Evolutionary conservation across 2,888 invertebrate genomes (phyloP), one percentile per base, ranked within the genome.

Genomic region (Nineta flava): DNA sequence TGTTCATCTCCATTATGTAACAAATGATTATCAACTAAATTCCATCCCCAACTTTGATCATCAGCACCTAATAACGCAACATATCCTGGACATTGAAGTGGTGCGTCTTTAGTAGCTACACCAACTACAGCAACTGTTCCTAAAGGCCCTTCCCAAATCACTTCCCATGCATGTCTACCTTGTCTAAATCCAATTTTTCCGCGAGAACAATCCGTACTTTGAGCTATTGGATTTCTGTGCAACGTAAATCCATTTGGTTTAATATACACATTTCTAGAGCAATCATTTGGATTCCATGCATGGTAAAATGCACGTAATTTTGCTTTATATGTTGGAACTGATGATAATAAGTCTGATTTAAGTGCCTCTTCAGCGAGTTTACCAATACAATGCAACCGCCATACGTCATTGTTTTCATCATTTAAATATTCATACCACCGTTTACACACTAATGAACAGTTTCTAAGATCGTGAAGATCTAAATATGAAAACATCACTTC

Each of bases 21-120:
- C 57, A 97, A 77, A 70, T 90, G 84, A 73, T 96, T 97, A 71
- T 97, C 96, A 47, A 97, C 96, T 59, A 99, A 76, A 76, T 97
- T 97, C 97, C 97, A 99, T 12, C 97, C 97, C 97, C 97, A 99
- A 61, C 94, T 95, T 66, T 96, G 87, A 65, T 93, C 91, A 71
- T 97, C 94, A 5, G 90, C 87, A 31, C 97, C 97, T 54, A 97
- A 71, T 52, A 99, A 72, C 9, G 95, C 88, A 47, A 95, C 87
- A 72, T 99, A 99, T 50, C 97, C 96, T 60, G 87, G 90, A 66
- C 91, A 90, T 65, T 96, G 90, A 54, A 96, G 71, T 38, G 90
- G 79, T 9, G 96, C 93, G 63, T 96, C 92, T 71, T 87, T 90
- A 1, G 94, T 94, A 44, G 94, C 88, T 60, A 95, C 83, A 38